Percentiles rank a stretch among this genome's conserved stretches.
phyloP scores from a whole-genome alignment of 2,797 vertebrate genomes.

The Menidia menidia region DNA sequence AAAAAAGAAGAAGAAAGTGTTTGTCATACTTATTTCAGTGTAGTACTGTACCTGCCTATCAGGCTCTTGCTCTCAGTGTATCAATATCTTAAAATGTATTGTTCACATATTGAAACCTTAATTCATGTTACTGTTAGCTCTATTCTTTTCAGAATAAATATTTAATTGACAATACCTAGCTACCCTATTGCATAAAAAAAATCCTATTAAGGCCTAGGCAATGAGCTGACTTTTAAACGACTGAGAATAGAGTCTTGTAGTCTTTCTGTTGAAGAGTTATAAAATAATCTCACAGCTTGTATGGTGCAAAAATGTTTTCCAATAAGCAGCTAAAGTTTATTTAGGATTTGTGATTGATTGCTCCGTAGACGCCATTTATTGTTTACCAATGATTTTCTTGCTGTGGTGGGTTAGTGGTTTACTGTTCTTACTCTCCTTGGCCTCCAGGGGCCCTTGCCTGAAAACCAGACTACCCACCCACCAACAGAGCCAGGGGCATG shows the following conservation, averaged over 20 bases:
- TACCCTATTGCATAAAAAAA: constrained; percentile 72
- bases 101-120: constrained; percentile 79
- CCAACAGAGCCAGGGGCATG: constrained; percentile 91
- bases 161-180: constrained; percentile 81
- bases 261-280: constrained; percentile 86
- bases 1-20: constrained; percentile 64
- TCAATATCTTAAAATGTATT: constrained; percentile 83
- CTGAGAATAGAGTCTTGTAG: constrained; percentile 87
- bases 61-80: constrained; percentile 83
- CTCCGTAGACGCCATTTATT: constrained; percentile 95
- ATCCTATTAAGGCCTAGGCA: constrained; percentile 73
- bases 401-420: constrained; percentile 98
- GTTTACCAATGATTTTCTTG: constrained; percentile 93
- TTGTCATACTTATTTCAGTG: constrained; percentile 86
- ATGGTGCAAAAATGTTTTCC: constrained; percentile 92
- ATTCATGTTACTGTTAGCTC: constrained; percentile 81
- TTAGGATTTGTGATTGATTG: constrained; percentile 98
- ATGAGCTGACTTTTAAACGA: constrained; percentile 65
- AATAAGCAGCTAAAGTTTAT: constrained; percentile 92
- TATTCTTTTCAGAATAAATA: constrained; percentile 76
- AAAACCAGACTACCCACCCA: constrained; percentile 86
- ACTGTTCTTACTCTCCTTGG: constrained; percentile 95
- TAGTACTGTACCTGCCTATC: constrained; percentile 83
- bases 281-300: constrained; percentile 91
- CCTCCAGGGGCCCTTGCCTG: constrained; percentile 87